A percentile compares a stretch with the other conserved stretches of the same genome.
Conservation (phyloP, 2,113 vertebrate species). For the Coracopsis vasa region DNA sequence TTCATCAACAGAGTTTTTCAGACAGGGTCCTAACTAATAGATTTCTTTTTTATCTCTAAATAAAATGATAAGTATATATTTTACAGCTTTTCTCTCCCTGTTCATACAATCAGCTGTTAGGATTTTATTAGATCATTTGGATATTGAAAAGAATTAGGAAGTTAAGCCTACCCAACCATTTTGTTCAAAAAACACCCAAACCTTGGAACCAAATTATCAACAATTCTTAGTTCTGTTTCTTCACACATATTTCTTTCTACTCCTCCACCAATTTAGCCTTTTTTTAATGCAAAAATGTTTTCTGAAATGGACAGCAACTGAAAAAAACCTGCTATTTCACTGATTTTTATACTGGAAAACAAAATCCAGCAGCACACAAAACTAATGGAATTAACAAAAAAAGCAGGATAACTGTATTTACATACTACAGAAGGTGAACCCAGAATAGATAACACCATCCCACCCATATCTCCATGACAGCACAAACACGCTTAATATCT, state of each 20-base stretch:
- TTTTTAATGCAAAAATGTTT: background rate
- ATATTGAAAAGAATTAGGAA: background rate
- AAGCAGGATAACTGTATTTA: background rate
- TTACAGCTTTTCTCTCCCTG: background rate
- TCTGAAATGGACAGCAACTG: background rate
- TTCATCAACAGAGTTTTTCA: background rate
- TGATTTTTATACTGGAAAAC: background rate
- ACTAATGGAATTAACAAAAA: background rate
- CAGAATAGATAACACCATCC: background rate
- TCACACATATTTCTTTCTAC: background rate
- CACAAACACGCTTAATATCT: background rate
- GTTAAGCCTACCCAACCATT: background rate
- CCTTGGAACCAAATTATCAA: fast-evolving
- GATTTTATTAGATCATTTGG: background rate
- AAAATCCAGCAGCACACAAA: background rate
- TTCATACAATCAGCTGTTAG: background rate
- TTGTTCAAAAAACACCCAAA: background rate
- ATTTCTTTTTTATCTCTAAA: background rate
- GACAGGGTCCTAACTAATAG: background rate
- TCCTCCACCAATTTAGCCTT: background rate
- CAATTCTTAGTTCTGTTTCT: background rate
- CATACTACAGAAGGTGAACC: background rate
- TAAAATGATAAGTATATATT: background rate
- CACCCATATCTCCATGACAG: background rate
- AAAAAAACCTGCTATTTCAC: background rate